These are phyloP conservation scores for Connochaetes taurinus DNA, from an alignment of 2,113 vertebrate genomes.

Conservation along the genomic window DNA sequence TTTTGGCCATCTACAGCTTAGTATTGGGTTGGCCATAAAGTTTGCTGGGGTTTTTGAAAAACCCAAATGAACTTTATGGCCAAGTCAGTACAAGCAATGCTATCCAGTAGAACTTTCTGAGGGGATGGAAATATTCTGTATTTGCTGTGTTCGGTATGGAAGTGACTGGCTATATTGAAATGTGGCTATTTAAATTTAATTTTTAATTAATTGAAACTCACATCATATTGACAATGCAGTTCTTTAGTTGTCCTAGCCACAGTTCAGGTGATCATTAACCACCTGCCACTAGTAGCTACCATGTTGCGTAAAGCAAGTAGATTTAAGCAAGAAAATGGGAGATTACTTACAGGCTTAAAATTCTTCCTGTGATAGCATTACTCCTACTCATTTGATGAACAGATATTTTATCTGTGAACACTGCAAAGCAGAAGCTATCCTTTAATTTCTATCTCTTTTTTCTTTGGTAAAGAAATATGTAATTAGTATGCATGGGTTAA, in stretches of 20 bases:
- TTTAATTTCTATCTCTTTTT: neutral
- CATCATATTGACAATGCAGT: neutral
- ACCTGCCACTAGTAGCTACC: too few species aligned
- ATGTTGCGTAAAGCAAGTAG: accelerated
- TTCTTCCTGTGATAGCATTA: neutral
- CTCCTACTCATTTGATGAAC: neutral
- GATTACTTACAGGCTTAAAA: neutral
- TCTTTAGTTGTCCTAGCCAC: neutral
- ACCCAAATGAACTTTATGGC: neutral
- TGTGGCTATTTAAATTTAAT: neutral
- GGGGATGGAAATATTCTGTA: neutral
- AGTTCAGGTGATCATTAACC: neutral
- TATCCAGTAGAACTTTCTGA: neutral
- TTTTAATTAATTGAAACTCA: neutral
- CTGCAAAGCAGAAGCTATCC: neutral
- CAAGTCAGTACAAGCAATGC: neutral
- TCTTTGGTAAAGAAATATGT: neutral
- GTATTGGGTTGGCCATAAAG: neutral
- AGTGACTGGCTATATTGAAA: neutral
- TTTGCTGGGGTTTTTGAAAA: neutral
- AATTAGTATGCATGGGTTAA: neutral
- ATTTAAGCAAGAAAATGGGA: neutral
- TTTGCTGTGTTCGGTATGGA: neutral
- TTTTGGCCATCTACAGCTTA: neutral
- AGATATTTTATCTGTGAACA: neutral